Evolutionary conservation across 2,113 vertebrate species (phyloP), one percentile per base, ranked within the genome.

Genomic region (Melospiza melodia): DNA sequence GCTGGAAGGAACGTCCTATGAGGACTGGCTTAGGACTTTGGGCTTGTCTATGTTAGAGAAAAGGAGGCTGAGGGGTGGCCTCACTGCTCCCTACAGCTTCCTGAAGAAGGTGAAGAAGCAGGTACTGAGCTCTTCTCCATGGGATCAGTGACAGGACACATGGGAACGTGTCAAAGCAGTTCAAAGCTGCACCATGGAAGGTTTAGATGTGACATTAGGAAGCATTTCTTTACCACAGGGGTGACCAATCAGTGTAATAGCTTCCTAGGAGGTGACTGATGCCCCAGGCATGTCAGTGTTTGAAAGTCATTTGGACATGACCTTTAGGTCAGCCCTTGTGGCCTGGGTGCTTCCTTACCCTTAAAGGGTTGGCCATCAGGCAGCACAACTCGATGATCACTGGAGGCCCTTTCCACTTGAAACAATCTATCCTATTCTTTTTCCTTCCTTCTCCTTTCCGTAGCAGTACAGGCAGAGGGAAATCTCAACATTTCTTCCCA

Each of bases 361-460:
- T 25, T 51, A 44, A 59, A 68, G 44, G 11, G 17, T 7, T 35
- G 13, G 12, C 59, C 25, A 51, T 44, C 46, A 39, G 31, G 31
- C 27, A 73, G 43, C 21, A 44, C 33, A 69, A 49, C 46, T 49
- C 0, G 0, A 41, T 35, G 44, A 22, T 19, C 17, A 4, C 1
- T 27, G 31, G n/a, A 57, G 17, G 33, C 18, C 55, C 27, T 57
- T 62, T n/a, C 48, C 31, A 74, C 9, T 17, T n/a, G 52, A 41
- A 79, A 55, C 2, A 25, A 21, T 21, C n/a, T 52, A 28, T 52
- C 33, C 30, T 62, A 2, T 10, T 52, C n/a, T 54, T 61, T 44
- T 24, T 62, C 22, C 41, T 68, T 19, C 61, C 27, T 49, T 41
- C 35, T 75, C 14, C 5, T 74, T 68, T 74, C 25, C 43, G 10